Conservation (phyloP, 1,140 invertebrate species). For the Calliopsis andreniformis region DNA sequence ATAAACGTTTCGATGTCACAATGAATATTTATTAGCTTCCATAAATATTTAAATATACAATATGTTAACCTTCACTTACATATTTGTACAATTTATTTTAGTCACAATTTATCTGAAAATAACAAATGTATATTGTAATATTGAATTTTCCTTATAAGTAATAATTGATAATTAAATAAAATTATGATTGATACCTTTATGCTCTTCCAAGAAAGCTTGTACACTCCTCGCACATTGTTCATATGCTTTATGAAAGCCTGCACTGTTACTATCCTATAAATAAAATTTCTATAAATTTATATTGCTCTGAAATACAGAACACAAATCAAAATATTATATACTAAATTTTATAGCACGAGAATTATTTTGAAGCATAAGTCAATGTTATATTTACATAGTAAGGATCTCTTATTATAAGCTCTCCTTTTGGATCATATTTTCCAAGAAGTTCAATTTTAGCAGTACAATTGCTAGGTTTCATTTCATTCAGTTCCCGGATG, state of each 20-base stretch:
- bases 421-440: slow-evolving; percentile 89
- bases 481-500: slow-evolving; percentile 86
- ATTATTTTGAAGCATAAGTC: neutral
- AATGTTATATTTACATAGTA: slow-evolving; percentile 88
- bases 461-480: slow-evolving; percentile 84
- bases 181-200: slow-evolving; percentile 28
- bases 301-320: neutral
- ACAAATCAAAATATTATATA: slow-evolving; percentile 12
- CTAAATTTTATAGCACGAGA: neutral
- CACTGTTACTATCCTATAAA: slow-evolving; percentile 82
- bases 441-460: slow-evolving; percentile 90
- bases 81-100: neutral
- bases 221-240: slow-evolving; percentile 86
- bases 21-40: slow-evolving; percentile 12
- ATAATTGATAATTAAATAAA: neutral
- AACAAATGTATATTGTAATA: neutral
- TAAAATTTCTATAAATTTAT: slow-evolving; percentile 37
- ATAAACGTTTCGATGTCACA: neutral
- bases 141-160: neutral
- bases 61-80: slow-evolving; percentile 7
- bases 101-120: slow-evolving; percentile 4
- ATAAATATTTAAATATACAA: slow-evolving; percentile 7
- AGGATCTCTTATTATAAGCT: slow-evolving; percentile 92
- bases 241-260: slow-evolving; percentile 87
- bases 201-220: slow-evolving; percentile 82